Evolutionary conservation across 2,888 invertebrate species (phyloP), one percentile per base, ranked within the genome.

Genomic region (Athalia circularis): DNA sequence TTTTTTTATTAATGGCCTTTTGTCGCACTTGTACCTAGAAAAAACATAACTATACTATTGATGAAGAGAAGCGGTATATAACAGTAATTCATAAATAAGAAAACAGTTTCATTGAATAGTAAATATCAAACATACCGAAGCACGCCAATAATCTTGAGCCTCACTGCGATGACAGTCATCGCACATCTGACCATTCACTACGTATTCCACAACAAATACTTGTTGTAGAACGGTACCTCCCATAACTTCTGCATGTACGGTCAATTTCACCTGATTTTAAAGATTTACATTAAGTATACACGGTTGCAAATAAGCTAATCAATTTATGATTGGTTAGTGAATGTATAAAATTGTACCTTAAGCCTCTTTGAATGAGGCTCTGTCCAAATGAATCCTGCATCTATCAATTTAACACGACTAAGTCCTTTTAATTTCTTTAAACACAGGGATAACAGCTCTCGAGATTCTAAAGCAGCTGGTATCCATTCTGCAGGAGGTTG

Each of bases 341-440:
- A 43, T 4, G 54, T 57, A 76, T 54, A 64, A 72, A 29, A 57
- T 76, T 50, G 67, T 80, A 98, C 96, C 92, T 99, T 99, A 76
- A 99, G 95, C 82, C 99, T 93, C 91, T 97, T 98, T 0, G 99
- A 99, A 92, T 99, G 99, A 57, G 99, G 98, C 89, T 99, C 99
- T 8, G 99, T 99, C 99, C 99, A 99, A 4, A 98, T 94, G 92
- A 99, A 99, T 0, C 96, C 95, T 61, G 99, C 99, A 92, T 99
- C 99, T 77, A 99, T 92, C 13, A 99, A 92, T 87, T 98, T 96
- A 0, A 99, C 96, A 88, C 95, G 94, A 86, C 94, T 95, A 6
- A 99, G 91, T 0, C 97, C 97, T 90, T 96, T 99, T 45, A 99
- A 90, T 87, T 95, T 96, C 89, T 98, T 98, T 74, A 99, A 92